A percentile compares a stretch with the other conserved stretches of the same genome.
phyloP scores from a whole-genome alignment of 2,797 vertebrate genomes.

The Rhinogobio ventralis region DNA sequence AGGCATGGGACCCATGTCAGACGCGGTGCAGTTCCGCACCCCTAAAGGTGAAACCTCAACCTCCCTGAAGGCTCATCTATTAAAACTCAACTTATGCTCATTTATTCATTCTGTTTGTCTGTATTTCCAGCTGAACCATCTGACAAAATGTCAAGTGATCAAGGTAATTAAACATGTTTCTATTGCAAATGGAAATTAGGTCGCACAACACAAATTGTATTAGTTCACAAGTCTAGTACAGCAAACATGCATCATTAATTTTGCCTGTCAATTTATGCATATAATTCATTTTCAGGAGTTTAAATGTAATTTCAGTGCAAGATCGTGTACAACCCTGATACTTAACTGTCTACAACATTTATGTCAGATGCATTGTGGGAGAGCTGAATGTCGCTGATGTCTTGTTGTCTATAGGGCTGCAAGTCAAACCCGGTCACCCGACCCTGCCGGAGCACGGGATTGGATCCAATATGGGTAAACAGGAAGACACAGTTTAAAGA shows the following conservation, averaged over 20 bases:
- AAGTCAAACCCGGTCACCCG: slow-evolving; percentile 56
- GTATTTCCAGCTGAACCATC: slow-evolving; percentile 92
- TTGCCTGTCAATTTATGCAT: too few species aligned
- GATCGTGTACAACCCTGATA: background rate
- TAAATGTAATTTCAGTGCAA: background rate
- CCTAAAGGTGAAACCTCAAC: slow-evolving; percentile 86
- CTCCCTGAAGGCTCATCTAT: background rate
- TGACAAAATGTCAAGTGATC: slow-evolving; percentile 99
- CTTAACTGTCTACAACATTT: background rate
- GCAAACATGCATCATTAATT: background rate
- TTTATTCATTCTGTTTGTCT: background rate
- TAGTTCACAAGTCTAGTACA: background rate
- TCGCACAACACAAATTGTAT: background rate
- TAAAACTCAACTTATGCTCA: slow-evolving; percentile 59
- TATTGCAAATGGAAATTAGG: background rate
- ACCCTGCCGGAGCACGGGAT: slow-evolving; percentile 53
- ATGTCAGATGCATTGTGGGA: background rate
- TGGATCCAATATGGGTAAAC: slow-evolving; percentile 56
- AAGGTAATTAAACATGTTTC: slow-evolving; percentile 89
- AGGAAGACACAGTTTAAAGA: background rate
- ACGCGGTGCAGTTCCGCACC: slow-evolving; percentile 94
- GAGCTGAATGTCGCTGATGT: background rate
- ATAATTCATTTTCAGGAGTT: too few species aligned
- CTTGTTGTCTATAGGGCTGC: slow-evolving; percentile 53
- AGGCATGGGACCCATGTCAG: slow-evolving; percentile 98